Conservation (phyloP, 2,797 vertebrate genomes). For the Galaxias olidus region DNA sequence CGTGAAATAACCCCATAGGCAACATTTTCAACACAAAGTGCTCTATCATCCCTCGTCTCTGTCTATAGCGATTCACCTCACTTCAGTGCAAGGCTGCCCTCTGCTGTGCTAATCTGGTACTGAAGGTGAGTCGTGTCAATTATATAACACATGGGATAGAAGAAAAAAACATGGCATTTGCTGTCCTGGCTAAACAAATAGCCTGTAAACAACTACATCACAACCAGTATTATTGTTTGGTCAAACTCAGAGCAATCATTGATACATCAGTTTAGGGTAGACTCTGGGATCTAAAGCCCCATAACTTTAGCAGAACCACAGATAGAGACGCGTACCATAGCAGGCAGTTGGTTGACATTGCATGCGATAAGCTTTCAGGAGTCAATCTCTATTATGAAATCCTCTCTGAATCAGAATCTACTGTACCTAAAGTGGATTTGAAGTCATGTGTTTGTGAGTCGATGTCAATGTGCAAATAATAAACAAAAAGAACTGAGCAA, state of each 20-base stretch:
- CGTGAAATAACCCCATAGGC: slow-evolving; percentile 29
- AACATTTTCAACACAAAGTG: slow-evolving; percentile 19
- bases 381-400: too few relatives aligned
- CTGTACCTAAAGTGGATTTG: neutral
- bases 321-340: too few relatives aligned
- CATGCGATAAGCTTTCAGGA: too few relatives aligned
- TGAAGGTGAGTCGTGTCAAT: slow-evolving; percentile 56
- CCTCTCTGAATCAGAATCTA: too few relatives aligned
- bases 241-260: slow-evolving; percentile 1
- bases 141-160: slow-evolving; percentile 37
- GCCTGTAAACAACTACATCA: slow-evolving; percentile 14
- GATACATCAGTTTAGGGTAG: too few relatives aligned
- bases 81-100: slow-evolving; percentile 46
- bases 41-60: slow-evolving; percentile 22
- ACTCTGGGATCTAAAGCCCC: too few relatives aligned
- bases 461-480: slow-evolving; percentile 38
- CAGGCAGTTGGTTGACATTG: too few relatives aligned
- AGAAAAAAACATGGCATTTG: slow-evolving; percentile 19
- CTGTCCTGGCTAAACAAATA: slow-evolving; percentile 23
- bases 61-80: slow-evolving; percentile 12
- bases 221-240: neutral
- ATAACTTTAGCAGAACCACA: too few relatives aligned
- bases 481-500: slow-evolving; percentile 11
- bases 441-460: neutral
- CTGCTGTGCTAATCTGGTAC: slow-evolving; percentile 54